phyloP scores from a whole-genome alignment of 2,797 vertebrate genomes.

The Tolypeutes matacus region DNA sequence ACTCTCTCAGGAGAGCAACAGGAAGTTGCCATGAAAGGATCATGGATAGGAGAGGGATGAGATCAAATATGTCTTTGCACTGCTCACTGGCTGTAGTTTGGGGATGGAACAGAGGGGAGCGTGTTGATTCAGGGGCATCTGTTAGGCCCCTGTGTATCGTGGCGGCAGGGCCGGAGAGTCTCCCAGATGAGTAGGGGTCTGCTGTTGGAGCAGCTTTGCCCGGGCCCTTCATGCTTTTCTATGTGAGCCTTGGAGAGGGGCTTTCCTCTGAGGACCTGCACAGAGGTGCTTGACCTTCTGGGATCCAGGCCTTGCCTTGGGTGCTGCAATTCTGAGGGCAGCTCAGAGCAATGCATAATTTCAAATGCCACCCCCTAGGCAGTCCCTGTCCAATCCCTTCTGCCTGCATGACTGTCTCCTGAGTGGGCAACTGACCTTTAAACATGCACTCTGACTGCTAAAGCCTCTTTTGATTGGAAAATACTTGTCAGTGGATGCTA shows the following conservation, averaged over 20 bases:
- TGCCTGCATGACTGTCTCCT: neutral
- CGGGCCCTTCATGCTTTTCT: neutral
- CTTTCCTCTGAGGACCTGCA: neutral
- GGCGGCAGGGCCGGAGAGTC: neutral
- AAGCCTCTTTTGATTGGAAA: slow-evolving; percentile 64
- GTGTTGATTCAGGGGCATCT: neutral
- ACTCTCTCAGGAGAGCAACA: neutral
- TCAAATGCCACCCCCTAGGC: neutral
- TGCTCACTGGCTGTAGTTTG: neutral
- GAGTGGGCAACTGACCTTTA: slow-evolving; percentile 29
- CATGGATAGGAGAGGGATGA: neutral
- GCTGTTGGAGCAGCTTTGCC: neutral
- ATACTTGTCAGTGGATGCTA: neutral
- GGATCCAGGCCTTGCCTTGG: neutral
- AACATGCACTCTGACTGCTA: neutral
- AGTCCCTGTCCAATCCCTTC: neutral
- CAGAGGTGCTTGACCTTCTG: neutral
- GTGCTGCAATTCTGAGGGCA: neutral
- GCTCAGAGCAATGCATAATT: neutral
- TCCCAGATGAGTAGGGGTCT: neutral
- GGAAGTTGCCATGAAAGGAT: neutral
- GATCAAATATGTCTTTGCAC: neutral
- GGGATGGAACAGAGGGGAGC: neutral
- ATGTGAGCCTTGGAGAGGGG: neutral
- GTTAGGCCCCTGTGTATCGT: neutral